Evolutionary conservation across 2,113 vertebrate genomes (phyloP).

Genomic region (Forbesichthys agassizii): DNA sequence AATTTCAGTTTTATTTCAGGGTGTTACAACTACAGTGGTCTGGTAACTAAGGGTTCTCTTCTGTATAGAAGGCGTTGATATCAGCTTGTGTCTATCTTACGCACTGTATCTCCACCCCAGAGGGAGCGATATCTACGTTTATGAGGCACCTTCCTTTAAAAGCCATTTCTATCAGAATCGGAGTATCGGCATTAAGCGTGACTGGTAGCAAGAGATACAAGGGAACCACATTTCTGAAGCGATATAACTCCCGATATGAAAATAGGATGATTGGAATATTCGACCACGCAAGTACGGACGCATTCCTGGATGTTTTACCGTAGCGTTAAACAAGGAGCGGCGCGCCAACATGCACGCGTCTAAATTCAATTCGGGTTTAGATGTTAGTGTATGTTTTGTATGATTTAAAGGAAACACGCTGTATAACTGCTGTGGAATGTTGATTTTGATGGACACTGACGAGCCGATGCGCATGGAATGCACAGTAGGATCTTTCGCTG

Average conservation of each 20-base stretch:
- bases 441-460: slow-evolving; percentile 18
- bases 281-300: slow-evolving; percentile 39
- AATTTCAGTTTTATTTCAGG: slow-evolving; percentile 19
- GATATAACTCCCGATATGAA: slow-evolving; percentile 6
- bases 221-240: slow-evolving; percentile 29
- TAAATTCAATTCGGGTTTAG: background rate
- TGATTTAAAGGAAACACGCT: slow-evolving; percentile 12
- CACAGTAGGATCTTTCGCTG: slow-evolving; percentile 12
- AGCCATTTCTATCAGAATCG: slow-evolving; percentile 17
- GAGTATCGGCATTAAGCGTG: slow-evolving; percentile 36
- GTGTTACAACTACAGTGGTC: slow-evolving; percentile 32
- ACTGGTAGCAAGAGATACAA: slow-evolving; percentile 23
- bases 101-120: slow-evolving; percentile 63
- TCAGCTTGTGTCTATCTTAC: slow-evolving; percentile 49
- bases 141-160: slow-evolving; percentile 31
- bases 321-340: slow-evolving; percentile 18
- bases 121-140: slow-evolving; percentile 50
- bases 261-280: slow-evolving; percentile 51
- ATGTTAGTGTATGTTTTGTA: slow-evolving; percentile 13
- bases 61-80: slow-evolving; percentile 56
- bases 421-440: slow-evolving; percentile 33
- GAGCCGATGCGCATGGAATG: slow-evolving; percentile 31
- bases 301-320: slow-evolving; percentile 35
- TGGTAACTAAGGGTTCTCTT: background rate
- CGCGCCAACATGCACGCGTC: slow-evolving; percentile 26